phyloP scores from a whole-genome alignment of 2,113 vertebrate species.

The Halichoerus grypus region DNA sequence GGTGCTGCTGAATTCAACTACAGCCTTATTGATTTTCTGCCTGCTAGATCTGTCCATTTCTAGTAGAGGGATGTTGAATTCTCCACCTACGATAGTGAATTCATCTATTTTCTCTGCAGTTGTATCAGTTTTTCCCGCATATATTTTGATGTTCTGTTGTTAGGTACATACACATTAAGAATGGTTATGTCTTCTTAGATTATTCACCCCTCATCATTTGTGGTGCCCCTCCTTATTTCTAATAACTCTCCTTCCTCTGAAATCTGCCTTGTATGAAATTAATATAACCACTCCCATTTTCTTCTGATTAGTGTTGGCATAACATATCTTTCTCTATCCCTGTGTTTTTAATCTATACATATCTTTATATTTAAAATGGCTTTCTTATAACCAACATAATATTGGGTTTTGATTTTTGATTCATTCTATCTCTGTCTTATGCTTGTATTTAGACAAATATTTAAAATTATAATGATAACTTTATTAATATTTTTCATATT shows the following conservation, averaged over 20 bases:
- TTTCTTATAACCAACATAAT: background rate
- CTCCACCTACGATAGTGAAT: background rate
- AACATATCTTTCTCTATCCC: background rate
- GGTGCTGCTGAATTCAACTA: background rate
- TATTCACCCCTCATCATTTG: background rate
- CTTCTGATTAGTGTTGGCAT: background rate
- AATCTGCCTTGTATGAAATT: background rate
- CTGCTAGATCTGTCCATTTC: background rate
- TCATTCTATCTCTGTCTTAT: background rate
- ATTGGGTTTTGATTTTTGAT: background rate
- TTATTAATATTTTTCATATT: background rate
- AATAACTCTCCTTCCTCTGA: background rate
- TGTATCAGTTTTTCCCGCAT: background rate
- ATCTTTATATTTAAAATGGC: background rate
- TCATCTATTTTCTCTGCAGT: background rate
- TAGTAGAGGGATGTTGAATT: background rate
- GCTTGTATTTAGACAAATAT: background rate
- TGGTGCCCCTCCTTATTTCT: background rate
- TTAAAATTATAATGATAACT: background rate
- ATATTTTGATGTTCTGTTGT: background rate
- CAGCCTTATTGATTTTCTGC: background rate
- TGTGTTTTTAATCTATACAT: background rate
- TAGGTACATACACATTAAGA: background rate
- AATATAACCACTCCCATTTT: background rate
- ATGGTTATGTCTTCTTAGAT: background rate